Evolutionary conservation across 2,888 invertebrate genomes (phyloP).

Genomic region (Catonia carolina): DNA sequence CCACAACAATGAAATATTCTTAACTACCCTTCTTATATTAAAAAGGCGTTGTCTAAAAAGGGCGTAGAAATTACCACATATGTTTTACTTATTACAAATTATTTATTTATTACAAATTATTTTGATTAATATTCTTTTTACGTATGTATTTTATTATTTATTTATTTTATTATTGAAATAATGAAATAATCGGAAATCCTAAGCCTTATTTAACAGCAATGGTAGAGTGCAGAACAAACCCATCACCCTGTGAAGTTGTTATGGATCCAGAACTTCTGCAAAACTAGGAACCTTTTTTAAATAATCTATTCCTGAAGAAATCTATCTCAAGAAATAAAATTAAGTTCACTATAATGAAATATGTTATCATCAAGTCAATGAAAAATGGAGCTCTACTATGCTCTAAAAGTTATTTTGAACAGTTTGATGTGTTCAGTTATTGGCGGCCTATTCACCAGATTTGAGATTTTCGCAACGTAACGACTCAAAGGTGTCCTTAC

Average conservation of each 20-base stretch:
- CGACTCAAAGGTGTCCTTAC: conserved; percentile 2
- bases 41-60: too few relatives aligned
- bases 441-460: not conserved
- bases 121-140: too few relatives aligned
- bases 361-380: conserved; percentile 1
- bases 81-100: too few relatives aligned
- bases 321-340: conserved; percentile 3
- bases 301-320: conserved; percentile 2
- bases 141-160: too few relatives aligned
- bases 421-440: not conserved
- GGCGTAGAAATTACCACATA: too few relatives aligned
- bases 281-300: conserved; percentile 12
- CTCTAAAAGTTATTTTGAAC: conserved; percentile 5
- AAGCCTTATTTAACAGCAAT: conserved; percentile 3
- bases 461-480: not conserved
- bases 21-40: too few relatives aligned
- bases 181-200: conserved; percentile 7
- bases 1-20: too few relatives aligned
- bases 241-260: conserved; percentile 11
- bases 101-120: too few relatives aligned
- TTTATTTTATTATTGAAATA: too few relatives aligned
- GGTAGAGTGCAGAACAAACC: conserved; percentile 9
- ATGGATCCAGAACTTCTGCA: conserved; percentile 9
- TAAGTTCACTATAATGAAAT: conserved; percentile 4
- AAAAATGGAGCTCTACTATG: conserved; percentile 1